Percentiles rank a stretch among this genome's conserved stretches.
Conservation (phyloP, 2,888 invertebrate genomes). For the Callosobruchus maculatus region DNA sequence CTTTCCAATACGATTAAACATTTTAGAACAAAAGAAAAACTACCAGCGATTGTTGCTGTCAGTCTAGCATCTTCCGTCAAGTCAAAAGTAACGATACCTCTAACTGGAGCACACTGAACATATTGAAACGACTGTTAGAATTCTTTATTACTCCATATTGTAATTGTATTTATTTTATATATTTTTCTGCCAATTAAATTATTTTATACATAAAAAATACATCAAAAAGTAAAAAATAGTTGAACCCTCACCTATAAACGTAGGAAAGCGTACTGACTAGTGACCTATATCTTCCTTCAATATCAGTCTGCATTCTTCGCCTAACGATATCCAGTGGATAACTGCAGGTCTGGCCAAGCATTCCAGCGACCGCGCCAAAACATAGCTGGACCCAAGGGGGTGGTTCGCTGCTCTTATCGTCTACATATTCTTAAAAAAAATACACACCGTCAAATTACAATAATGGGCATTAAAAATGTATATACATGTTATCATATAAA, state of each 20-base stretch:
- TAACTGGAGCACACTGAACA: too few species aligned
- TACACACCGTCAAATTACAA: neutral
- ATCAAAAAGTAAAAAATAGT: neutral
- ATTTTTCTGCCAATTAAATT: too few species aligned
- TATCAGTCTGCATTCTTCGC: conserved; percentile 61
- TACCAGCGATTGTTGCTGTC: too few species aligned
- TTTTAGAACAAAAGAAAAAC: too few species aligned
- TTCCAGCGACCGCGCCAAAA: conserved; percentile 89
- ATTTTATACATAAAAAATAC: neutral
- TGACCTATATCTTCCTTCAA: conserved; percentile 56
- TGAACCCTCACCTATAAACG: conserved; percentile 72
- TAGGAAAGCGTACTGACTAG: conserved; percentile 64
- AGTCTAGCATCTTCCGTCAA: too few species aligned
- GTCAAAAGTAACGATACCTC: too few species aligned
- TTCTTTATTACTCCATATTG: too few species aligned
- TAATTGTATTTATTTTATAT: too few species aligned
- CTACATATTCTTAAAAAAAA: conserved; percentile 34
- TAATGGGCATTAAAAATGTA: too few species aligned
- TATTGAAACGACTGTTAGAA: too few species aligned
- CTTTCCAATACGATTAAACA: too few species aligned
- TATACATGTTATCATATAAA: too few species aligned
- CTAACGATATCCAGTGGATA: conserved; percentile 94
- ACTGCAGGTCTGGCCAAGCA: conserved; percentile 90
- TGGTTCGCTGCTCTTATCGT: conserved; percentile 24
- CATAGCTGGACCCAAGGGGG: conserved; percentile 62